These are phyloP conservation scores for Ophiothrix spiculata DNA, from an alignment of 35 echinoderm and acorn worm species.

Conservation along the genomic window DNA sequence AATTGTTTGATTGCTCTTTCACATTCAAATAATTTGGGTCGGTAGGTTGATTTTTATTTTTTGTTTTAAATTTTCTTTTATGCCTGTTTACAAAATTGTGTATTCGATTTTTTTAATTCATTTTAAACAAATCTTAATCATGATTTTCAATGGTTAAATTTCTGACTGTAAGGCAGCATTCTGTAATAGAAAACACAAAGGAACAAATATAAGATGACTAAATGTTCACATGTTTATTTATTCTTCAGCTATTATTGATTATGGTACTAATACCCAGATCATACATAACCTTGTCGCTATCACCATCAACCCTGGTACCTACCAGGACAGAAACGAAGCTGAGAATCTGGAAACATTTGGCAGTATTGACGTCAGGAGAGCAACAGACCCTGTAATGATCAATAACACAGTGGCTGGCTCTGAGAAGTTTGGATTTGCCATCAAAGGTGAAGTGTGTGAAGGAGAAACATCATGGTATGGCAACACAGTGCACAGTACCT, in stretches of 20 bases:
- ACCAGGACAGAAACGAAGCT: slow-evolving; percentile 39
- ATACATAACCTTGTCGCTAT: slow-evolving; percentile 47
- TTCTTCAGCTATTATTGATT: slow-evolving; percentile 45
- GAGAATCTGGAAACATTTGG: slow-evolving; percentile 40
- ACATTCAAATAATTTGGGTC: too few species aligned
- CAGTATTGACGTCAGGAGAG: slow-evolving; percentile 41
- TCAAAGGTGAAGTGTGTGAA: slow-evolving; percentile 42
- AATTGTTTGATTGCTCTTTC: too few species aligned
- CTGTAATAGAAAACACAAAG: too few species aligned
- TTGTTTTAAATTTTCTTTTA: too few species aligned
- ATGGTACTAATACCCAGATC: slow-evolving; percentile 12
- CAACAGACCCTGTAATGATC: slow-evolving; percentile 21
- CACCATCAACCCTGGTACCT: slow-evolving; percentile 50
- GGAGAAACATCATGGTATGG: background rate
- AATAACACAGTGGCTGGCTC: slow-evolving; percentile 71
- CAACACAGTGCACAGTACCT: slow-evolving; percentile 37
- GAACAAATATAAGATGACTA: too few species aligned
- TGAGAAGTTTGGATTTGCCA: slow-evolving; percentile 45
- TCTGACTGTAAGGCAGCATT: too few species aligned
- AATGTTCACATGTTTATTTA: too few species aligned
- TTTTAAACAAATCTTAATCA: too few species aligned
- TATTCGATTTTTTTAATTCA: too few species aligned
- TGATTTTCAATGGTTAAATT: too few species aligned
- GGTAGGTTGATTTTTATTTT: too few species aligned
- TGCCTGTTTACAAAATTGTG: too few species aligned